Conservation (phyloP, 2,888 invertebrate genomes). For the Aphodius granarius region DNA sequence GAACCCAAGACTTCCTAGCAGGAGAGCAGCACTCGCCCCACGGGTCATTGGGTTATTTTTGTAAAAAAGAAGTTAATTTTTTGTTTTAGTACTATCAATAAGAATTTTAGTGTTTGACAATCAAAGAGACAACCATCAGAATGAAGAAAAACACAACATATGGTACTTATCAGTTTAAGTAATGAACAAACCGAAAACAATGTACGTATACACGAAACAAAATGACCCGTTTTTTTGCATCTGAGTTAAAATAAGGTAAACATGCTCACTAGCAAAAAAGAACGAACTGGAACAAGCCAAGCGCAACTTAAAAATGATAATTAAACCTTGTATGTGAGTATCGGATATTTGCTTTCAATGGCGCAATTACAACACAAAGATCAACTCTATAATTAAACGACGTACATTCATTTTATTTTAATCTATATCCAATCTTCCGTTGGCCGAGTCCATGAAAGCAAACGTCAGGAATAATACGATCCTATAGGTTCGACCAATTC, state of each 20-base stretch:
- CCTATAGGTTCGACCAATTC: slow-evolving; percentile 22
- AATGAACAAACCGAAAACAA: too few relatives aligned
- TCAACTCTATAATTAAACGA: neutral
- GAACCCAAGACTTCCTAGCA: too few relatives aligned
- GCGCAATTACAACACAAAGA: neutral
- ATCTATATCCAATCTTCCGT: neutral
- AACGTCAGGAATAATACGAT: neutral
- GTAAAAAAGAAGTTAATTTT: too few relatives aligned
- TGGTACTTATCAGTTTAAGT: too few relatives aligned
- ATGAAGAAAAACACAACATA: too few relatives aligned
- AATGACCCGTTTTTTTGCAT: too few relatives aligned
- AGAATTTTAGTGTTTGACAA: too few relatives aligned
- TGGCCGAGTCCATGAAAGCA: neutral
- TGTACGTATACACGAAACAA: too few relatives aligned
- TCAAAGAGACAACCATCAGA: too few relatives aligned
- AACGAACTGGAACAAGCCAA: neutral
- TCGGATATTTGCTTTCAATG: neutral
- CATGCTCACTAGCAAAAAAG: neutral
- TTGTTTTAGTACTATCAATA: too few relatives aligned
- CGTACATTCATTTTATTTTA: neutral
- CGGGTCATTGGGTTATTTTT: too few relatives aligned
- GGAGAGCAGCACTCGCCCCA: too few relatives aligned
- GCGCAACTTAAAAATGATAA: neutral
- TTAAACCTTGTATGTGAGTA: neutral
- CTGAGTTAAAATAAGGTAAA: neutral